Base-by-base conservation (phyloP, 2,888 invertebrate genomes). In the Conomelus anceps region DNA sequence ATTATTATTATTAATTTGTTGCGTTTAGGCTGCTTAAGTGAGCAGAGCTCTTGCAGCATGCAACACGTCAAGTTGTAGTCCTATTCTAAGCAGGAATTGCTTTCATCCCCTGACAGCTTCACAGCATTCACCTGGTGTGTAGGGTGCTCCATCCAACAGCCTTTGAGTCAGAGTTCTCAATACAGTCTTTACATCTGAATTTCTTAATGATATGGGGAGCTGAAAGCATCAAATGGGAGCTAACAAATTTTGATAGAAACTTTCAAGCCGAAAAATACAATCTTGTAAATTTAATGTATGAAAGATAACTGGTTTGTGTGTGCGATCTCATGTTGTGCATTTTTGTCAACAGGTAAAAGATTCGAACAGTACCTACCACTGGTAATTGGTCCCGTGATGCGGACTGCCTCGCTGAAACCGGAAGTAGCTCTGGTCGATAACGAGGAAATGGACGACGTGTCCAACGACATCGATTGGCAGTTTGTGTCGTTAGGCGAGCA, bases 371-470 rank as follows among this genome's bases (percentile, higher is more conserved):
- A 98, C 93, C 94, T 99, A 89, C 98, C 98, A 0, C 94, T 98
- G 93, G 98, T 99, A n/a, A 99, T 99, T 98, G 97, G 97, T 24
- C 98, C 98, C 0, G 98, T 99, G 85, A 95, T 99, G 94, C 96
- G 97, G 92, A 97, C 98, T 3, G 99, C 98, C 9, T 96, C 97
- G 6, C 96, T 98, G 95, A 98, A 98, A 93, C 98, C 99, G 0
- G 98, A 99, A 93, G 97, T 99, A 85, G 97, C 98, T 22, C 94
- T 98, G 34, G 93, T 98, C 17, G 98, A 98, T 93, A 97, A 98
- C 93, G 96, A 97, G 92, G 97, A 97, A 92, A 95, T 97, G 93
- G 96, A 97, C 92, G 96, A 96, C 84, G 95, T 98, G 88, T 90
- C 91, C 17, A 96, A 96, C 29, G 98, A 98, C 92, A 95, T 97